phyloP scores from a whole-genome alignment of 2,888 invertebrate genomes.

The Falcaria lacertinaria region DNA sequence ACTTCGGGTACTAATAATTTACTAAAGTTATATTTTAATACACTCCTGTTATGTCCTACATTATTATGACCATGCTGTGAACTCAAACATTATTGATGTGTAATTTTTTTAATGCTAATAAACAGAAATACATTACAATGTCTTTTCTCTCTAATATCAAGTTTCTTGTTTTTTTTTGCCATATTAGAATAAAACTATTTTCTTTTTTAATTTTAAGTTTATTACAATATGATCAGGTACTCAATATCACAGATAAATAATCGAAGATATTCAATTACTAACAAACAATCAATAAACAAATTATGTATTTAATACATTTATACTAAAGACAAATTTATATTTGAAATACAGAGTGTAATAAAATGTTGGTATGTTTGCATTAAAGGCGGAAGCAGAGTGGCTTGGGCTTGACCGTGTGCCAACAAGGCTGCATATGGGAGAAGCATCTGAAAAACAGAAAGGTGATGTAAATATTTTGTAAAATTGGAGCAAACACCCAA shows the following conservation, averaged over 20 bases:
- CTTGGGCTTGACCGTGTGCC: conserved; percentile 83
- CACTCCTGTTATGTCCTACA: too few relatives aligned
- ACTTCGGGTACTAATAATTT: too few relatives aligned
- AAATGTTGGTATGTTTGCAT: conserved; percentile 63
- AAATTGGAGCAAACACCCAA: conserved; percentile 63
- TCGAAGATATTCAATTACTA: background rate
- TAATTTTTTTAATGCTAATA: conserved; percentile 23
- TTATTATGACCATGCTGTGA: too few relatives aligned
- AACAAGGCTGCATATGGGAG: conserved; percentile 80
- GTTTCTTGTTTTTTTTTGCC: too few relatives aligned
- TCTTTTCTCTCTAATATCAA: conserved; percentile 58
- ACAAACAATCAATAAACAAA: background rate
- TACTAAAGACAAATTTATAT: conserved; percentile 33
- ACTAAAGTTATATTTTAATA: too few relatives aligned
- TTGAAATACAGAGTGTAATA: conserved; percentile 45
- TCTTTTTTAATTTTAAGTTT: too few relatives aligned
- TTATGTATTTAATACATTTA: conserved; percentile 7
- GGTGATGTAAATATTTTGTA: conserved; percentile 61
- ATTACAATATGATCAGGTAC: conserved; percentile 2
- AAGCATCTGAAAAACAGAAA: conserved; percentile 78
- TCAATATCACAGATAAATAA: background rate
- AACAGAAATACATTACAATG: conserved; percentile 33
- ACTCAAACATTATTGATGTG: too few relatives aligned
- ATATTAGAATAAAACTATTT: too few relatives aligned
- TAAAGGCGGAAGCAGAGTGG: conserved; percentile 81